Base-by-base conservation (phyloP, 2,888 invertebrate species). In the Lomographa bimaculata region DNA sequence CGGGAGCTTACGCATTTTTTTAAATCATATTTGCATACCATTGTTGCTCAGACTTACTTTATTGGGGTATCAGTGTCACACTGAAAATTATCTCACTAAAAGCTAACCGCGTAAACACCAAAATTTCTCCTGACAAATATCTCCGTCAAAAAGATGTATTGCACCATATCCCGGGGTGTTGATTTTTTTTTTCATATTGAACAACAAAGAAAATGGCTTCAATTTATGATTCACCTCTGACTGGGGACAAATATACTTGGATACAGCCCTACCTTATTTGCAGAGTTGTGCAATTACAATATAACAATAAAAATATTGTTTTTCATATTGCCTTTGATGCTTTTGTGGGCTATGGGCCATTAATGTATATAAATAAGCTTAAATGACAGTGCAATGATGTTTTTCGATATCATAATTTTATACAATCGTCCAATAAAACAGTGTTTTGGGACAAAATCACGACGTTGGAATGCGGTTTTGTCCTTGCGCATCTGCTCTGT, bases 31-130 rank as follows among this genome's bases (percentile, higher is more conserved):
- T 64, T 64, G 72, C 69, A 76, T 74, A 70, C 73, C 78, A 73
- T 76, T 78, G 74, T 76, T 68, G 67, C 52, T 52, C 57, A 48
- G 50, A 64, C 60, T 73, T 61, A 72, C 66, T 76, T 79, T 79
- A 78, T 82, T 73, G 71, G 68, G 75, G 74, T 78, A 78, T 79
- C 60, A 55, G 71, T 79, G 79, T 77, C 77, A 71, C 64, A 62
- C 51, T 60, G 48, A 65, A 71, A 69, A 72, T 67, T 65, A 59
- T 60, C 50, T 54, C 56, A 59, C 45, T 57, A 55, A 69, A 64
- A 69, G 57, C 58, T 61, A 67, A 67, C 57, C 60, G 58, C 50
- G 49, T 36, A 53, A 43, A 45, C 50, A 48, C 46, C 50, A 44
- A 42, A 58, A 55, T 61, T 57, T 50, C 35, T 51, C 46, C 59